These are phyloP conservation scores for Cromileptes altivelis DNA, from an alignment of 2,113 vertebrate genomes.

Conservation along the genomic window DNA sequence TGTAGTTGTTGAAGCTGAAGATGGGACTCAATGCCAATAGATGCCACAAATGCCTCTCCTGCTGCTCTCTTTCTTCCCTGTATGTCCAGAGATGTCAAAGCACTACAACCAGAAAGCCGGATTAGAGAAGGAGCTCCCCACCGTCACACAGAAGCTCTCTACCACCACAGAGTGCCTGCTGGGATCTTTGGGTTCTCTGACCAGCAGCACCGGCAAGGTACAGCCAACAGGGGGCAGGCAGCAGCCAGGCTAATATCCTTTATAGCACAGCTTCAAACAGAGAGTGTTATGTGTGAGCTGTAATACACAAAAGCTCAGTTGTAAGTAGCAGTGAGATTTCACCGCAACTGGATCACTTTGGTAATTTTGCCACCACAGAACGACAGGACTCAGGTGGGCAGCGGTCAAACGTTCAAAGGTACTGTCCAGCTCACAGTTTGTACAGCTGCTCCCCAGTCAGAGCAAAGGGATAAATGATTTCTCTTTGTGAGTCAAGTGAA, in stretches of 20 bases:
- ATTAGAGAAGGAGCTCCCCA: constrained; percentile 94
- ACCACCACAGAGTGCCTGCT: constrained; percentile 97
- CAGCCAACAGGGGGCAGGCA: constrained; percentile 71
- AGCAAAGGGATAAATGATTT: constrained; percentile 48
- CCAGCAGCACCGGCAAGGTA: constrained; percentile 93
- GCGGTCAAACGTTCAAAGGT: constrained; percentile 54
- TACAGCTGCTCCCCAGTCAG: constrained; percentile 71
- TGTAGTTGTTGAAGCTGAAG: neutral
- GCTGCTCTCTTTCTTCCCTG: constrained; percentile 11
- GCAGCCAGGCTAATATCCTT: constrained; percentile 11
- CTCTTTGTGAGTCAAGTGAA: constrained; percentile 51
- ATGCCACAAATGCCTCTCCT: neutral
- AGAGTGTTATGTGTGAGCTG: neutral
- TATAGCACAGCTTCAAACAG: neutral
- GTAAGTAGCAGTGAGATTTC: constrained; percentile 40
- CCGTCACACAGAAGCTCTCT: constrained; percentile 93
- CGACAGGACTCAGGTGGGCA: constrained; percentile 69
- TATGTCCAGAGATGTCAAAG: constrained; percentile 90
- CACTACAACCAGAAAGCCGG: constrained; percentile 95
- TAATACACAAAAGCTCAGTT: constrained; percentile 36
- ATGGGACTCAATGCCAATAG: neutral
- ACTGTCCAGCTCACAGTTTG: constrained; percentile 56
- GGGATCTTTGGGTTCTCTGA: constrained; percentile 91
- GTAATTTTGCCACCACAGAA: constrained; percentile 41
- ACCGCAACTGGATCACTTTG: constrained; percentile 44